Conservation (phyloP, 2,888 invertebrate genomes). For the Chaetogeoica ovagalla region DNA sequence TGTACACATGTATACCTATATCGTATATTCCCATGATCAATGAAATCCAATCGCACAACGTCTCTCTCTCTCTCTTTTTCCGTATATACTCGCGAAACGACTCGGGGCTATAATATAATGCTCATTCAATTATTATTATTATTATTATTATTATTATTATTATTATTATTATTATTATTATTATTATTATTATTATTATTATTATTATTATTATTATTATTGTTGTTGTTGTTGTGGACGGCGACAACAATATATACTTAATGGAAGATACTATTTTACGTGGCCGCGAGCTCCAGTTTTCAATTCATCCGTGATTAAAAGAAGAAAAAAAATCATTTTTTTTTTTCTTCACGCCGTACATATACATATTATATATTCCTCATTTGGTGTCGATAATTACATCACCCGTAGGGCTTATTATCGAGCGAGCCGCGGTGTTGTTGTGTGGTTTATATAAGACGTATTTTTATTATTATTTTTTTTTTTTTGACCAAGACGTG, state of each 20-base stretch:
- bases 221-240: no score
- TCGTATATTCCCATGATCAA: constrained; percentile 21
- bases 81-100: constrained; percentile 23
- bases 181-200: no score
- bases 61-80: not conserved
- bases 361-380: constrained; percentile 21
- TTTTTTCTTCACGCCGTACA: not conserved
- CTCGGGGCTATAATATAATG: not conserved
- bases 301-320: constrained; percentile 42
- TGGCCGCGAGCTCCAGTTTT: constrained; percentile 16
- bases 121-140: constrained; percentile 34
- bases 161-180: no score
- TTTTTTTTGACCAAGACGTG: constrained; percentile 29
- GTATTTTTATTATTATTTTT: constrained; percentile 5
- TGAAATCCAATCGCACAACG: constrained; percentile 16
- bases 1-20: not conserved
- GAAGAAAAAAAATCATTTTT: no score
- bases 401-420: constrained; percentile 33
- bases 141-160: no score
- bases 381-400: constrained; percentile 46
- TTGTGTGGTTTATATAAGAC: not conserved
- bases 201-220: no score
- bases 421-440: not conserved
- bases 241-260: constrained; percentile 36
- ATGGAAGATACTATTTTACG: constrained; percentile 41